Evolutionary conservation across 2,797 vertebrate species (phyloP).

Genomic region (Sebastes dallii): DNA sequence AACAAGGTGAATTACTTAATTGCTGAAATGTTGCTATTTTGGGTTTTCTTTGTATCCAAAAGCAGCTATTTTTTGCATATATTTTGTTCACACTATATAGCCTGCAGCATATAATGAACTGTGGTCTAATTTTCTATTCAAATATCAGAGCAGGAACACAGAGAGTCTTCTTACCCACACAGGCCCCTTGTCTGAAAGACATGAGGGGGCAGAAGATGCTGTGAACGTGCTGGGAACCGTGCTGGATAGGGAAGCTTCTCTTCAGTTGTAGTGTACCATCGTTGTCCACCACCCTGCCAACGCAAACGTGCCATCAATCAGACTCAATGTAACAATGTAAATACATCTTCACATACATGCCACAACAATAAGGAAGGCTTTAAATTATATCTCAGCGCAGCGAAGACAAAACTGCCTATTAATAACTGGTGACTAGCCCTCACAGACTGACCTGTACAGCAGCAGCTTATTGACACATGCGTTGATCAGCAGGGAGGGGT

Average conservation of each 20-base stretch:
- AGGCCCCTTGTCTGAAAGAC: slow-evolving; percentile 96
- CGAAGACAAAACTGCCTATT: slow-evolving; percentile 1
- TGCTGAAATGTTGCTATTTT: slow-evolving; percentile 1
- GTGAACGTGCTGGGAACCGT: slow-evolving; percentile 87
- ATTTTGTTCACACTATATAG: not conserved
- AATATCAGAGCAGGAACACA: slow-evolving; percentile 26
- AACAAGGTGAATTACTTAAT: not conserved
- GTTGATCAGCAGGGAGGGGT: slow-evolving; percentile 93
- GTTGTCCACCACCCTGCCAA: slow-evolving; percentile 90
- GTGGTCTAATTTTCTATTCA: slow-evolving; percentile 37
- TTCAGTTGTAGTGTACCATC: slow-evolving; percentile 93
- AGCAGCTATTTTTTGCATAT: slow-evolving; percentile 21
- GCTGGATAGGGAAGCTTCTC: slow-evolving; percentile 92
- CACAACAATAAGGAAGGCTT: not conserved
- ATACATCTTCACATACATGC: not conserved
- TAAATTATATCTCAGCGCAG: not conserved
- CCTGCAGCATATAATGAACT: slow-evolving; percentile 28
- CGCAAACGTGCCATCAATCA: not conserved
- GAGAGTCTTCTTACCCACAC: slow-evolving; percentile 86
- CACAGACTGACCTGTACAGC: slow-evolving; percentile 86
- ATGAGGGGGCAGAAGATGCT: slow-evolving; percentile 98
- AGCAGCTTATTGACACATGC: slow-evolving; percentile 93
- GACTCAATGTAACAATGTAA: not conserved
- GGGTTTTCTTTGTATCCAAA: not conserved
- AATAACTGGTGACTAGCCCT: not conserved